phyloP scores from a whole-genome alignment of 1,140 invertebrate species.

The Apis cerana region DNA sequence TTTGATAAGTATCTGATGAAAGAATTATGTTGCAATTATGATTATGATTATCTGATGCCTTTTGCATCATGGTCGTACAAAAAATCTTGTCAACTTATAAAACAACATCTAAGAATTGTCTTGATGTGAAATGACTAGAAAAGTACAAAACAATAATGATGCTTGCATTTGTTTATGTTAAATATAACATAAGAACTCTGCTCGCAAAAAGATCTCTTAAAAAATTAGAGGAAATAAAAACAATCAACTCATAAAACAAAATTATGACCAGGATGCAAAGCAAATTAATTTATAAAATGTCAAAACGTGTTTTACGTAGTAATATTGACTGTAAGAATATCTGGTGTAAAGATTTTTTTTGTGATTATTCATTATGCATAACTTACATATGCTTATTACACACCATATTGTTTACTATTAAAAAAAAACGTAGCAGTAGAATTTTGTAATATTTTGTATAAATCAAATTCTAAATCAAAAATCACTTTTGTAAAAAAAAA shows the following conservation, averaged over 20 bases:
- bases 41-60: background rate
- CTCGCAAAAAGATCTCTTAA: too few relatives aligned
- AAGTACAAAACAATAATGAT: too few relatives aligned
- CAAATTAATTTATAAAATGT: constrained; percentile 10
- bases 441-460: constrained; percentile 64
- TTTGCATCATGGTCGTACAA: too few relatives aligned
- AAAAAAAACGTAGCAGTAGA: constrained; percentile 39
- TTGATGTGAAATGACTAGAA: too few relatives aligned
- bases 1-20: background rate
- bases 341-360: constrained; percentile 25
- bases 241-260: too few relatives aligned
- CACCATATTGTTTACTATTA: constrained; percentile 22
- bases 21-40: background rate
- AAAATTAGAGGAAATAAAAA: too few relatives aligned
- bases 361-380: constrained; percentile 1
- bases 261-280: too few relatives aligned
- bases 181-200: too few relatives aligned
- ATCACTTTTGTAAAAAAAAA: constrained; percentile 42
- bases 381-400: constrained; percentile 6
- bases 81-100: too few relatives aligned
- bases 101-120: too few relatives aligned
- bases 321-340: constrained; percentile 8
- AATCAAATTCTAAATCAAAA: constrained; percentile 42
- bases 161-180: too few relatives aligned
- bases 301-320: constrained; percentile 25